These are phyloP conservation scores for Phymatocera aterrima DNA, from an alignment of 2,888 invertebrate species.

Conservation along the genomic window DNA sequence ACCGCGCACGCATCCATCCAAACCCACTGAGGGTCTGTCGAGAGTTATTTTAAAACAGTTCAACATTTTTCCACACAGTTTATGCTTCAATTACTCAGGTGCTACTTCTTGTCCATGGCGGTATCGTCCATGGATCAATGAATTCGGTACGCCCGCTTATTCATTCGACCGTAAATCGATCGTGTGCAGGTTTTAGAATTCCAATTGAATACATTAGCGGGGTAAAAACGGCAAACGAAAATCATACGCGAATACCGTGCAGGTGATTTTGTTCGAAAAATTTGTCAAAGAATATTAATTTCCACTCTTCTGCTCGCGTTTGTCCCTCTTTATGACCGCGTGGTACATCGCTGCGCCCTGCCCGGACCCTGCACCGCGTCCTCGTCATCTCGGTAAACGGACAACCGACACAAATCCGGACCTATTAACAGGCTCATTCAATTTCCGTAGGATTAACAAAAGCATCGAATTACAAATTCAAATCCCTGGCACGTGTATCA, in stretches of 20 bases:
- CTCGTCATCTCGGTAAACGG: slow-evolving; percentile 59
- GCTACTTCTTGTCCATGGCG: too few relatives aligned
- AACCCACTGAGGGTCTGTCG: background rate
- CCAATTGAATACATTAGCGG: too few relatives aligned
- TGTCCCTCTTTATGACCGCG: background rate
- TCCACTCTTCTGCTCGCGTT: background rate
- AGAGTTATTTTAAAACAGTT: background rate
- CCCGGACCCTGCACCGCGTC: slow-evolving; percentile 46
- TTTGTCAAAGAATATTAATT: too few relatives aligned
- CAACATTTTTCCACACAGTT: background rate
- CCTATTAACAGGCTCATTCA: slow-evolving; percentile 65
- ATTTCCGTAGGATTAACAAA: slow-evolving; percentile 66
- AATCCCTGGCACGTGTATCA: slow-evolving; percentile 65
- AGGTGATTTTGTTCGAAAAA: background rate
- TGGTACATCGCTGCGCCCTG: background rate
- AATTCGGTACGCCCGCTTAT: background rate
- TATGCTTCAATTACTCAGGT: too few relatives aligned
- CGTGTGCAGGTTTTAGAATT: too few relatives aligned
- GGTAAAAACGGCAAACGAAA: too few relatives aligned
- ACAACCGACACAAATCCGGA: slow-evolving; percentile 61
- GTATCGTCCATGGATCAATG: background rate
- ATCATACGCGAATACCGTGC: too few relatives aligned
- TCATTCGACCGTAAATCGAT: too few relatives aligned
- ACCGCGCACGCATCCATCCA: background rate
- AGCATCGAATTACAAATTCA: slow-evolving; percentile 67